Base-by-base conservation (phyloP, 2,888 invertebrate genomes). In the Nymphalis c-album region DNA sequence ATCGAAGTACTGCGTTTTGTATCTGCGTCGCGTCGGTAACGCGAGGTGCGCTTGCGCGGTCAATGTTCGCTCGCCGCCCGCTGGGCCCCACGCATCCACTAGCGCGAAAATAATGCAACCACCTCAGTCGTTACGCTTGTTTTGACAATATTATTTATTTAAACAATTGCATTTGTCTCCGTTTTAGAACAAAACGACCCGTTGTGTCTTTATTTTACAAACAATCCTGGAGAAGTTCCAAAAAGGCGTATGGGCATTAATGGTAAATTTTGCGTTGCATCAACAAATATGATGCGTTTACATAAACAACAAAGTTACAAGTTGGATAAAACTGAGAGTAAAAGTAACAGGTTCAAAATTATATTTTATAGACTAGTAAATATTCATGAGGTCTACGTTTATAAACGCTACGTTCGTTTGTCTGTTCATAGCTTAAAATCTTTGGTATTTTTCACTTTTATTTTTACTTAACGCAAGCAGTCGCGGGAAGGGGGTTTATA, bases 91-190 rank as follows among this genome's bases (percentile, higher is more conserved):
- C 82, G 80, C 82, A 77, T 78, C 76, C 76, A 79, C 77, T 79
- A 79, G 82, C 80, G 87, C 87, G 83, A 85, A 88, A 85, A 89
- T 88, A 86, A 85, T 85, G 84, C 86, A 85, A 74, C 75, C 76
- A 61, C 60, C 59, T 70, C 67, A 74, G 76, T 76, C 78, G 76
- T 76, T 80, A 79, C 77, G 75, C 75, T 73, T 75, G 76, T 77
- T 83, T 83, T 80, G 78, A 77, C 71, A 76, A 78, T 71, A 64
- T 69, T 63, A 64, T 62, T 69, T 61, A 61, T 58, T 64, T 57
- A 40, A 61, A n/a, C 69, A 68, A 70, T 69, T 70, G 69, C 66
- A 63, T 67, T 71, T 61, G 64, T 60, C 58, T 64, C 60, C 35
- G 18, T 61, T 59, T 63, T 59, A 66, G 63, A 67, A 65, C 51